Conservation (phyloP, 2,888 invertebrate species). For the Leucophenga montana region DNA sequence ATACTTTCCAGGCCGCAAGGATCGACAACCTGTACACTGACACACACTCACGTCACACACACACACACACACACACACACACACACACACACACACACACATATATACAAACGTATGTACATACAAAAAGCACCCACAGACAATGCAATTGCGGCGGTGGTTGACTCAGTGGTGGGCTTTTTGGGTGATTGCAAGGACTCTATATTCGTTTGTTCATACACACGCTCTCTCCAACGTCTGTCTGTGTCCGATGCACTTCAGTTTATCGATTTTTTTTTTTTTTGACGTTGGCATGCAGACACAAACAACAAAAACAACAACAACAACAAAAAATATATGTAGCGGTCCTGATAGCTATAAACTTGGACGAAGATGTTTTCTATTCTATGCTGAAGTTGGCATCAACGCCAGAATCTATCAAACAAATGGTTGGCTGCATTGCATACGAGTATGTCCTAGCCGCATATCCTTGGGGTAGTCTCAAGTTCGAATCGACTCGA, state of each 20-base stretch:
- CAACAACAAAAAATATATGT: too few relatives aligned
- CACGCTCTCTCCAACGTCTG: slow-evolving; percentile 19
- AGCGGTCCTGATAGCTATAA: too few relatives aligned
- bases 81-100: slow-evolving; percentile 3
- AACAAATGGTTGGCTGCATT: not conserved
- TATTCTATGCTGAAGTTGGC: not conserved
- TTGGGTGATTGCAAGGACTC: slow-evolving; percentile 43
- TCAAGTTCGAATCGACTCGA: slow-evolving; percentile 49
- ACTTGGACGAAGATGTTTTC: not conserved
- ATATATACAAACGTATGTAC: slow-evolving; percentile 12
- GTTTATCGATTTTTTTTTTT: slow-evolving; percentile 24
- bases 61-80: not conserved
- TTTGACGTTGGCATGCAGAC: not conserved
- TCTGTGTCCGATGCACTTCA: slow-evolving; percentile 14
- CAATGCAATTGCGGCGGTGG: slow-evolving; percentile 24
- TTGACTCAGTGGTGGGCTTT: slow-evolving; percentile 42
- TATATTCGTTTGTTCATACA: not conserved
- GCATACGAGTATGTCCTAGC: not conserved
- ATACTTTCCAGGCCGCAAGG: slow-evolving; percentile 48
- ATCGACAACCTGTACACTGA: slow-evolving; percentile 56
- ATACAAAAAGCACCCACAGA: slow-evolving; percentile 35
- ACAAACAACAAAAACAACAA: too few relatives aligned
- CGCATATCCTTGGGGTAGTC: slow-evolving; percentile 56
- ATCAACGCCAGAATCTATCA: not conserved
- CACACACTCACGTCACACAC: slow-evolving; percentile 15